Evolutionary conservation across 2,888 invertebrate genomes (phyloP).

Genomic region (Tiphia femorata): DNA sequence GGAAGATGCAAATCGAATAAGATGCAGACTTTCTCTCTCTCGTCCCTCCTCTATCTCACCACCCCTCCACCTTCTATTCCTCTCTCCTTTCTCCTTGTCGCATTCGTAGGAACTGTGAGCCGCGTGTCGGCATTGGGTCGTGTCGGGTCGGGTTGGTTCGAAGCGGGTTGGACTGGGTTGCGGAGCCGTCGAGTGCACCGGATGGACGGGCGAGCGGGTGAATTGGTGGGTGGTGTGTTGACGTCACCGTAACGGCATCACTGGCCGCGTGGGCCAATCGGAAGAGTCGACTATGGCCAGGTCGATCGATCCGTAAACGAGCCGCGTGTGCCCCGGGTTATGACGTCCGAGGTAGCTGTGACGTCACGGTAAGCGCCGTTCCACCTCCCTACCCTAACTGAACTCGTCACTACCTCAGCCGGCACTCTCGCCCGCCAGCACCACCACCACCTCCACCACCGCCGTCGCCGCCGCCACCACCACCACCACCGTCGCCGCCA

Average conservation of each 20-base stretch:
- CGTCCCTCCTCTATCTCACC: not conserved
- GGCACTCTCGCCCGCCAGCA: not conserved
- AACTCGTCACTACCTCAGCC: constrained; percentile 10
- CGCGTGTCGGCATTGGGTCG: constrained; percentile 13
- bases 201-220: constrained; percentile 12
- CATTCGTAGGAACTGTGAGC: no score
- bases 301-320: constrained; percentile 56
- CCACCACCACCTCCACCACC: constrained; percentile 13
- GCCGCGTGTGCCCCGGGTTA: constrained; percentile 50
- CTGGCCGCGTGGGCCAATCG: constrained; percentile 51
- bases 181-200: constrained; percentile 3
- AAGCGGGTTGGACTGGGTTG: constrained; percentile 33
- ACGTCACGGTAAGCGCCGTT: constrained; percentile 64
- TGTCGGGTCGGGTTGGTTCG: constrained; percentile 23
- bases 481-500: constrained; percentile 18
- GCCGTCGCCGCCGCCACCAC: constrained; percentile 50
- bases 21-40: not conserved
- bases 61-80: not conserved
- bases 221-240: constrained; percentile 35
- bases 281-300: constrained; percentile 42
- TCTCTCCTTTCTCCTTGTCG: not conserved
- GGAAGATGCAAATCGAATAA: no score
- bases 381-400: constrained; percentile 34
- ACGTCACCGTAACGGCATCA: constrained; percentile 53
- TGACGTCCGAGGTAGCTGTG: constrained; percentile 55